Conservation (phyloP, 1,140 invertebrate species). For the Venturia canescens region DNA sequence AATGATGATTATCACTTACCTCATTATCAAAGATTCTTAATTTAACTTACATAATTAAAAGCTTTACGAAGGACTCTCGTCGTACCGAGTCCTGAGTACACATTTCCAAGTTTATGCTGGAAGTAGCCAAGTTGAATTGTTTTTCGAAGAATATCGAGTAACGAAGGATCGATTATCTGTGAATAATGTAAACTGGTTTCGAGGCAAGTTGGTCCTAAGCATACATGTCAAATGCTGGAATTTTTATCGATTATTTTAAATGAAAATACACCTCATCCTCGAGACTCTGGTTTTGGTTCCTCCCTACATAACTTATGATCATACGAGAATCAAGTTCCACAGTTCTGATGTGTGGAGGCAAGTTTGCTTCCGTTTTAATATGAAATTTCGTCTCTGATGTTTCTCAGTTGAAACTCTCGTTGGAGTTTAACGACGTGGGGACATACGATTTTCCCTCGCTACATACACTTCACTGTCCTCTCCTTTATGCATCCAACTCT, state of each 20-base stretch:
- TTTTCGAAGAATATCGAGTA: neutral
- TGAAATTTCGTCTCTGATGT: slow-evolving; percentile 21
- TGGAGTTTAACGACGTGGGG: slow-evolving; percentile 14
- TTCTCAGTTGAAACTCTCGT: slow-evolving; percentile 8
- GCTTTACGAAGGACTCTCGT: neutral
- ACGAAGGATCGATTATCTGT: too few species aligned
- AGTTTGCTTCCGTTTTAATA: slow-evolving; percentile 29
- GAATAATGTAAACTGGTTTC: too few species aligned
- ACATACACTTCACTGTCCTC: slow-evolving; percentile 13
- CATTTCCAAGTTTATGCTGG: neutral
- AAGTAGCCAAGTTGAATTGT: neutral
- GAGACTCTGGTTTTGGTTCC: neutral
- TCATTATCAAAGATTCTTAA: too few species aligned
- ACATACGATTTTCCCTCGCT: slow-evolving; percentile 24
- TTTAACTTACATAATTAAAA: too few species aligned
- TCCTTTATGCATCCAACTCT: neutral
- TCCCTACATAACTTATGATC: neutral
- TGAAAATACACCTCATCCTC: neutral
- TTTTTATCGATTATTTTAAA: neutral
- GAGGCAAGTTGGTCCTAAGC: too few species aligned
- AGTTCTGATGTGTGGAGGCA: neutral
- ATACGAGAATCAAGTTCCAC: neutral
- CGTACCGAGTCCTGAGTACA: neutral
- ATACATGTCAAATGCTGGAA: too few species aligned
- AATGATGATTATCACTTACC: too few species aligned